Evolutionary conservation across 2,797 vertebrate species (phyloP).

Genomic region (Florisuga fusca): DNA sequence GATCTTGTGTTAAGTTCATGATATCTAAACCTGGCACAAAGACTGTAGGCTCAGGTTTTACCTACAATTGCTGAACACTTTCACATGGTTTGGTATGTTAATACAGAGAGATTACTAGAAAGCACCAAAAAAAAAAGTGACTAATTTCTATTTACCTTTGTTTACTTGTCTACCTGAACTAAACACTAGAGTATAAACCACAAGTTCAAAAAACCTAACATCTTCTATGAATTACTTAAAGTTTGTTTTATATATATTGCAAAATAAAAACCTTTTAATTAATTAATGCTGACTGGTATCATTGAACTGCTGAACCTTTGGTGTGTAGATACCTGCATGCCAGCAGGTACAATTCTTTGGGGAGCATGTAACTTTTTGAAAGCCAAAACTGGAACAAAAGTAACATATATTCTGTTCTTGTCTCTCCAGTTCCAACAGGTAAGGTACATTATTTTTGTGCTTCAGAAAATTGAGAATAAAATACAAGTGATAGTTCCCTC

Average conservation of each 20-base stretch:
- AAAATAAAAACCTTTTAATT: background rate
- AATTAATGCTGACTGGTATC: background rate
- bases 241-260: background rate
- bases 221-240: background rate
- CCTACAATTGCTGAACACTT: background rate
- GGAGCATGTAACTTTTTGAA: background rate
- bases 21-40: background rate
- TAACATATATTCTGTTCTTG: background rate
- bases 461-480: constrained; percentile 8
- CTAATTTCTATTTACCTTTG: background rate
- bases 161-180: background rate
- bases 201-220: background rate
- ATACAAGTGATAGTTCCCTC: background rate
- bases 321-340: background rate
- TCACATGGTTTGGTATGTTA: background rate
- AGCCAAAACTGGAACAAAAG: constrained; percentile 16
- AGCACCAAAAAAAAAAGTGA: background rate
- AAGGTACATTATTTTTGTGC: background rate
- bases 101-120: background rate
- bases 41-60: background rate
- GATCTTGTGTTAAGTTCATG: background rate
- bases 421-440: background rate
- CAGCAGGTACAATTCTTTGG: background rate
- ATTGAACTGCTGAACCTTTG: background rate
- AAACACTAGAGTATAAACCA: background rate